Base-by-base conservation (phyloP, 2,888 invertebrate species). In the Sarcophaga carnaria region DNA sequence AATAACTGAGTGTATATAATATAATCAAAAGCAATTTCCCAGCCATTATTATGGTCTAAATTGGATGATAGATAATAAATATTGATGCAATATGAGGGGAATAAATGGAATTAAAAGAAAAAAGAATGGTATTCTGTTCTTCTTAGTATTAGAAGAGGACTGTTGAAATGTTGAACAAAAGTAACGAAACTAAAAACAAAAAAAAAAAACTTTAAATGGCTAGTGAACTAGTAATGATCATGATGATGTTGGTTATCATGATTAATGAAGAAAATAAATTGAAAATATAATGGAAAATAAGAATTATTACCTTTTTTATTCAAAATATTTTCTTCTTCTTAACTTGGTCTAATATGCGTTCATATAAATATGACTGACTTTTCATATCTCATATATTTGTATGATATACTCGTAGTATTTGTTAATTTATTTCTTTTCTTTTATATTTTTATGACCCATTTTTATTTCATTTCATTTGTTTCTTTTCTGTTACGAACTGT, bases 1-100 rank as follows among this genome's bases (percentile, higher is more conserved):
- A 66, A 71, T 77, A 82, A 83, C 77, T 76, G 84, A 81, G 83
- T 84, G 84, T 69, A 69, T 81, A 82, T 82, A 84, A 87, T 87
- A 82, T 82, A 87, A 87, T 87, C 87, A 84, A 84, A 84, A 87
- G 87, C 81, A 87, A 87, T 87, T 87, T 87, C 84, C 87, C 87
- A 87, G 87, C 75, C 84, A 84, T 87, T 87, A 87, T 87, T 87
- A 87, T 87, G 87, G 87, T 87, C 87, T 84, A 84, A 87, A 84
- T 87, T 87, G 87, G 84, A 87, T 84, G 87, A 84, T 84, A 87
- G 81, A 87, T 84, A 84, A 82, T 83, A 64, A 70, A 62, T 80
- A 85, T 85, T 85, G 76, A 85, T 80, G 80, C 62, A 85, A 77
- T 77, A 85, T 77, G 76, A 80, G 80, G 49, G 80, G 76, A 76